phyloP scores from a whole-genome alignment of 2,888 invertebrate species.

The Pristionchus fissidentatus region DNA sequence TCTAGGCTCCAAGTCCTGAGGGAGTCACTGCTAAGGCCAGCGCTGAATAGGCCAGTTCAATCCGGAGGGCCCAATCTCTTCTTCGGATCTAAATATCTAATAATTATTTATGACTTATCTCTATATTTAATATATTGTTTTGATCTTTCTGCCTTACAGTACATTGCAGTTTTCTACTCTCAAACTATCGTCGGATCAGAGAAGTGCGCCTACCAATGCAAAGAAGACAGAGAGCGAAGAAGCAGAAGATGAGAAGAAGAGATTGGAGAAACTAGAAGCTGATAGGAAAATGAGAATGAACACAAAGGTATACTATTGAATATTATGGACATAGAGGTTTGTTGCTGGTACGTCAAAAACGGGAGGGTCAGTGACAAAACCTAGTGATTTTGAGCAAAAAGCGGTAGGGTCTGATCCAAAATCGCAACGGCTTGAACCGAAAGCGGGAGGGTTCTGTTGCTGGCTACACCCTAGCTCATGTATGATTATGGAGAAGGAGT shows the following conservation, averaged over 20 bases:
- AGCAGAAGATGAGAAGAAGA: conserved; percentile 85
- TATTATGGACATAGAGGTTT: neutral
- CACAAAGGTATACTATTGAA: conserved; percentile 42
- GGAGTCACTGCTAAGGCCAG: too few species aligned
- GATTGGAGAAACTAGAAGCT: conserved; percentile 83
- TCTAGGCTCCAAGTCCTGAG: too few species aligned
- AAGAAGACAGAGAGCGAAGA: conserved; percentile 88
- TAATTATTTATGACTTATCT: neutral
- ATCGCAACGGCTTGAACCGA: too few species aligned
- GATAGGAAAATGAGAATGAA: conserved; percentile 86
- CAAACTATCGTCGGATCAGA: conserved; percentile 59
- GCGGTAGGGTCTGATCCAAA: too few species aligned
- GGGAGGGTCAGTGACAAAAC: neutral
- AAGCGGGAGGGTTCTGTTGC: too few species aligned
- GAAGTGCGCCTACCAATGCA: conserved; percentile 83
- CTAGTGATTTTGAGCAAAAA: too few species aligned
- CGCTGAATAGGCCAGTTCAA: too few species aligned
- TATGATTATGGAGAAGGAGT: neutral
- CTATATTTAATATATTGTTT: neutral
- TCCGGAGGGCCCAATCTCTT: too few species aligned
- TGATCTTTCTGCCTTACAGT: neutral
- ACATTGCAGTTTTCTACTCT: conserved; percentile 57
- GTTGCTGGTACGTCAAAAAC: neutral
- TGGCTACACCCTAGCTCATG: too few species aligned
- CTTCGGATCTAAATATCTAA: too few species aligned